Evolutionary conservation across 2,113 vertebrate genomes (phyloP), one percentile per base, ranked within the genome.

Genomic region (Falcunculus frontatus): DNA sequence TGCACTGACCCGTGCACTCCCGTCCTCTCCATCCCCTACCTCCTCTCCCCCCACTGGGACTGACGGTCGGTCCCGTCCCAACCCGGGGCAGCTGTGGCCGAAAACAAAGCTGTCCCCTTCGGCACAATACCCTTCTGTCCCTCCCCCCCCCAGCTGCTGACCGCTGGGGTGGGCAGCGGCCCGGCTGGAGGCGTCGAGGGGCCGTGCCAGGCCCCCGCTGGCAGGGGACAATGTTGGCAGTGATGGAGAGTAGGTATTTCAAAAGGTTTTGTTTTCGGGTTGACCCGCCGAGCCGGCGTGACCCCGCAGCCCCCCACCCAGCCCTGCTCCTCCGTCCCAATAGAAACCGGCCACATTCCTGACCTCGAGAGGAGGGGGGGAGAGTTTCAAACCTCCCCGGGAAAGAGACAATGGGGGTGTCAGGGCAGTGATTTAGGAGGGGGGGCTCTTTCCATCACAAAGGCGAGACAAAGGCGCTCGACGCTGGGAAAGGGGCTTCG

Each of bases 231-330:
- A 98, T 98, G 97, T 98, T 98, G 97, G 97, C 98, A 98, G 98
- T 98, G 98, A 98, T 98, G 98, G 97, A 98, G 98, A 98, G 98
- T 98, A 98, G 97, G 95, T 96, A 97, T 98, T 98, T 98, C 98
- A 98, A 98, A 98, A 97, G 97, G 97, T 98, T 98, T 98, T 98
- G 97, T 98, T 98, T 97, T 97, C 55, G 29, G 73, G 56, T 97
- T 98, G 98, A 98, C 98, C 98, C 95, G 92, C 95, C 69, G 91
- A 96, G 97, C 96, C 93, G 44, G 2, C 93, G 91, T 97, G 97
- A 98, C 98, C 97, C 94, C 68, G 39, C 91, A 93, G 92, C 97
- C 97, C 97, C 97, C 97, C 97, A 97, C 93, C 96, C 98, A 97
- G 96, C 97, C 97, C 97, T 74, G 94, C 95, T 96, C 89, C 93